Base-by-base conservation (phyloP, 2,113 vertebrate species). In the Sebastes fasciatus region DNA sequence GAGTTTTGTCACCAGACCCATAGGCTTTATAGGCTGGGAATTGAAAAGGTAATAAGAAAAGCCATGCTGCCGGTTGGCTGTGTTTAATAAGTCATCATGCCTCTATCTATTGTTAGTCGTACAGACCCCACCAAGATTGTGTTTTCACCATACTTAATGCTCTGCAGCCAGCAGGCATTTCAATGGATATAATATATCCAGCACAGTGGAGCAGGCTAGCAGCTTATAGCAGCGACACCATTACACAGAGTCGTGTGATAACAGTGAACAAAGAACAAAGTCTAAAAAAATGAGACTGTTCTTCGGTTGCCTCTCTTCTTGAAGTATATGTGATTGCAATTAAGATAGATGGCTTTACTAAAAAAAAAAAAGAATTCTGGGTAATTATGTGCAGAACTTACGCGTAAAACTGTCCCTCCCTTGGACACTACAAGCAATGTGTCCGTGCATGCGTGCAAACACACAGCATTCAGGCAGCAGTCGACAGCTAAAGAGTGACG, bases 11-110 rank as follows among this genome's bases (percentile, higher is more conserved):
- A 86, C 91, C 54, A 86, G 87, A 91, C 93, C 91, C 90, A 90
- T 79, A 80, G 91, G 92, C 93, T 94, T 93, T 90, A 87, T 82
- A 85, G 89, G 85, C 84, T 87, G 90, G 83, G 89, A 91, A 92
- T 92, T 90, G 90, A 91, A 94, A 91, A 84, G 91, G 91, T 92
- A 93, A 94, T 91, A 91, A 93, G 92, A 94, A 94, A 94, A 94
- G 90, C 90, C 85, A 91, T 76, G 93, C 93, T 88, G 89, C 88
- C 86, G 90, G 90, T 94, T 93, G 92, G 89, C 88, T 86, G 86
- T 93, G 82, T 94, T 95, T 94, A 94, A 95, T 94, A 94, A 94
- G 93, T 94, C 92, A 91, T 93, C 92, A 93, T 88, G 86, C 77
- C 79, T 77, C 92, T 93, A 93, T 94, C 92, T 94, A 89, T 93